Conservation (phyloP, 2,888 invertebrate species). For the Cantharis rufa region DNA sequence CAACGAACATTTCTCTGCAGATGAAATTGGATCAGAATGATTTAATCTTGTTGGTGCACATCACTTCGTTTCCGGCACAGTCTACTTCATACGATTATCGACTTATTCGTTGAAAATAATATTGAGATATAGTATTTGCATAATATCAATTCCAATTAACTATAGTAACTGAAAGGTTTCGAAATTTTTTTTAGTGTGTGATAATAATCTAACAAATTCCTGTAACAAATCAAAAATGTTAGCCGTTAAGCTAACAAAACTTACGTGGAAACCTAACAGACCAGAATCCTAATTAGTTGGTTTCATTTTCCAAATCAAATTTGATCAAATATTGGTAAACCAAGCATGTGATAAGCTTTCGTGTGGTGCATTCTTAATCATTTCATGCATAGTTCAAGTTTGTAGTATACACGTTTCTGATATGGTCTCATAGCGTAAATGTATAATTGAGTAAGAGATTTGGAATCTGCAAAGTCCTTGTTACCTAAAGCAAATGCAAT, state of each 20-base stretch:
- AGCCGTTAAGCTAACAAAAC: not conserved
- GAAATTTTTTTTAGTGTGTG: constrained; percentile 1
- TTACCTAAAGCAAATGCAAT: not conserved
- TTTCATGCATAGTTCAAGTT: not conserved
- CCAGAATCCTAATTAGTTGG: not conserved
- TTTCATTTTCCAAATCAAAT: not conserved
- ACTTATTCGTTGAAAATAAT: constrained; percentile 24
- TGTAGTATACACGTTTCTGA: not conserved
- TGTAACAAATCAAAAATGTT: not conserved
- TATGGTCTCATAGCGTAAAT: not conserved
- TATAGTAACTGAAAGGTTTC: constrained; percentile 12
- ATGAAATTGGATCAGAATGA: constrained; percentile 27
- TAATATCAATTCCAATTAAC: constrained; percentile 12
- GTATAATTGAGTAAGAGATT: not conserved
- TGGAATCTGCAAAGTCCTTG: not conserved
- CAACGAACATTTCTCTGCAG: constrained; percentile 23
- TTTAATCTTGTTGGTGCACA: constrained; percentile 29
- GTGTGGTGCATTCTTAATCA: not conserved
- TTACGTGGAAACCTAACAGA: not conserved
- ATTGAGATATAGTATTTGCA: constrained; percentile 11
- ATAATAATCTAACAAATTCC: not conserved
- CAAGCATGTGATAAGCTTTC: not conserved
- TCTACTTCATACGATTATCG: constrained; percentile 27
- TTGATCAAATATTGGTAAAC: not conserved
- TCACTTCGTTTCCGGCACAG: constrained; percentile 25